These are phyloP conservation scores for Pelochelys cantorii DNA, from an alignment of 2,797 vertebrate species.

Conservation along the genomic window DNA sequence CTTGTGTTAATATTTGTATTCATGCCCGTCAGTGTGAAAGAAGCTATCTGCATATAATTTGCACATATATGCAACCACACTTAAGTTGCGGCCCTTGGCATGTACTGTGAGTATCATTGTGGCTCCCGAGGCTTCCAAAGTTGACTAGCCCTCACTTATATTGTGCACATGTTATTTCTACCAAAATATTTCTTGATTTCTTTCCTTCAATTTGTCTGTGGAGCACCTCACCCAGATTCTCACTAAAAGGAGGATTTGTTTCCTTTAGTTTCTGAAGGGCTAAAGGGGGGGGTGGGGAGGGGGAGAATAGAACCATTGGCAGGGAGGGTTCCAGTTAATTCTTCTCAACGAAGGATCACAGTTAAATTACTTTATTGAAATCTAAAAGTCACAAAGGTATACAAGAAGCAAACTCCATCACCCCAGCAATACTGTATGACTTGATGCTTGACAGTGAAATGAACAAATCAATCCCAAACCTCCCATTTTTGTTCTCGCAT, in stretches of 20 bases:
- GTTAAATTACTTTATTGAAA: conserved; percentile 10
- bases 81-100: too few relatives aligned
- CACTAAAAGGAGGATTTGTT: background rate
- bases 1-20: too few relatives aligned
- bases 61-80: too few relatives aligned
- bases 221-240: background rate
- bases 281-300: background rate
- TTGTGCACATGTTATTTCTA: background rate
- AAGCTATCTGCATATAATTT: too few relatives aligned
- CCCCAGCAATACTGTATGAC: background rate
- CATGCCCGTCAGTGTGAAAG: too few relatives aligned
- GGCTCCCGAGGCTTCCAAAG: too few relatives aligned
- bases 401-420: conserved; percentile 8
- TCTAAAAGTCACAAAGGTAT: conserved; percentile 10
- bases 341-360: background rate
- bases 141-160: background rate
- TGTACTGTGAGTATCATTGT: too few relatives aligned
- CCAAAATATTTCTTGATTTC: background rate
- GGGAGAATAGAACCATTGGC: conserved; percentile 1
- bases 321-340: conserved; percentile 6
- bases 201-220: background rate
- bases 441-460: conserved; percentile 6
- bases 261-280: conserved; percentile 19
- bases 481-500: conserved; percentile 39
- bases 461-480: conserved; percentile 14